Evolutionary conservation across 2,797 vertebrate species (phyloP).

Genomic region (Euthynnus affinis): DNA sequence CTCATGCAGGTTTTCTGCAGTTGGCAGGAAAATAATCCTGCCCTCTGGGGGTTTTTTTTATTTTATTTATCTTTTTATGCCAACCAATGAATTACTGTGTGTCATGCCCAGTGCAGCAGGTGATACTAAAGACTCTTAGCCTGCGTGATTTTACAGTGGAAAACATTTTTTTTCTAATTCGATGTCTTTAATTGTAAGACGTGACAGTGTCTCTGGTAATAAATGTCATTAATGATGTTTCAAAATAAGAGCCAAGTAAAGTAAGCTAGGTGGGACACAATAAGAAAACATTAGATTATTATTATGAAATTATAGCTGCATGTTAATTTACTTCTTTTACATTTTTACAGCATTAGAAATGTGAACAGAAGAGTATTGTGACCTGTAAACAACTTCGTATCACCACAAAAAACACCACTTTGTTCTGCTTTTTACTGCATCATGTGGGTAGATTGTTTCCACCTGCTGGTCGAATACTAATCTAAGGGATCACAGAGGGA

Average conservation of each 20-base stretch:
- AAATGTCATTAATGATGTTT: neutral
- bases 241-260: neutral
- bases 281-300: too few relatives aligned
- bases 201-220: neutral
- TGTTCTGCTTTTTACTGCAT: neutral
- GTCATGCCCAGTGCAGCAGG: neutral
- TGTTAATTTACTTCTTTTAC: neutral
- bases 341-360: neutral
- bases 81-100: neutral
- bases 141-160: neutral
- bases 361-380: neutral
- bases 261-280: neutral
- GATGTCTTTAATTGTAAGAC: neutral
- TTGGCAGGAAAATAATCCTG: slow-evolving; percentile 14
- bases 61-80: neutral
- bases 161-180: neutral
- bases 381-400: neutral
- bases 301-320: neutral
- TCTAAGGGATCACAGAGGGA: too few relatives aligned
- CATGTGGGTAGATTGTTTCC: neutral
- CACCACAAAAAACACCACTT: too few relatives aligned
- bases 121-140: neutral
- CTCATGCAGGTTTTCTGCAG: slow-evolving; percentile 20
- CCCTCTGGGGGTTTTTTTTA: slow-evolving; percentile 1
- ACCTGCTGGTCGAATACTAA: too few relatives aligned